Conservation (phyloP, 2,797 vertebrate species). For the Crax fasciolata region DNA sequence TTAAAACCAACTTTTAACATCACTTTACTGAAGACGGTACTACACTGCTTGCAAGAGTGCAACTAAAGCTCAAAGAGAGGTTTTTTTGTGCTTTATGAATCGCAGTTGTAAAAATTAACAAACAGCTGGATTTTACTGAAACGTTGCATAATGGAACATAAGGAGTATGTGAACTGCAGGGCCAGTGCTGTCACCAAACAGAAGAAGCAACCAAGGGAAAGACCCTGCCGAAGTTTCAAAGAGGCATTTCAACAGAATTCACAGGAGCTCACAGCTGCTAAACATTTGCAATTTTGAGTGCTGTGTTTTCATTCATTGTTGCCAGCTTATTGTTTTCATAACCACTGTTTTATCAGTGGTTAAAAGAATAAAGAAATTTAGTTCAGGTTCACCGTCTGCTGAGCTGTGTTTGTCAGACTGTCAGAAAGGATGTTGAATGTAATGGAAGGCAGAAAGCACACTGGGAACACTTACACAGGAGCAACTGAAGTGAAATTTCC, state of each 20-base stretch:
- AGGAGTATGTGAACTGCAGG: neutral
- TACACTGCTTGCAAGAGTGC: neutral
- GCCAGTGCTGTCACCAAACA: neutral
- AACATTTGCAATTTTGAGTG: neutral
- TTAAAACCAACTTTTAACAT: neutral
- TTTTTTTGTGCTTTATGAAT: neutral
- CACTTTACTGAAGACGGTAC: neutral
- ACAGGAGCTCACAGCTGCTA: neutral
- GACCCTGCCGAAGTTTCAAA: neutral
- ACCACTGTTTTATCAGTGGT: slow-evolving; percentile 8
- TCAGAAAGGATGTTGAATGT: slow-evolving; percentile 9
- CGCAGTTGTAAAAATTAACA: slow-evolving; percentile 47
- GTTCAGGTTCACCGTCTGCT: slow-evolving; percentile 17
- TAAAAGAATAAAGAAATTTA: slow-evolving; percentile 35
- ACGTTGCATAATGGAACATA: slow-evolving; percentile 34
- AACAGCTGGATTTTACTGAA: slow-evolving; percentile 3
- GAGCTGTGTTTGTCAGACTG: slow-evolving; percentile 37
- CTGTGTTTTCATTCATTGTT: neutral
- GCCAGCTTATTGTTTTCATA: slow-evolving; percentile 39
- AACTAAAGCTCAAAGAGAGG: neutral
- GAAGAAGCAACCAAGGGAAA: neutral
- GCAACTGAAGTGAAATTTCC: slow-evolving; percentile 36
- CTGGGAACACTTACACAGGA: neutral
- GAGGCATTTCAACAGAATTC: neutral
- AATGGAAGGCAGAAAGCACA: slow-evolving; percentile 25